A percentile compares a stretch with the other conserved stretches of the same genome.
Evolutionary conservation across 2,797 vertebrate genomes (phyloP).

Genomic region (Sebastes vulpes): DNA sequence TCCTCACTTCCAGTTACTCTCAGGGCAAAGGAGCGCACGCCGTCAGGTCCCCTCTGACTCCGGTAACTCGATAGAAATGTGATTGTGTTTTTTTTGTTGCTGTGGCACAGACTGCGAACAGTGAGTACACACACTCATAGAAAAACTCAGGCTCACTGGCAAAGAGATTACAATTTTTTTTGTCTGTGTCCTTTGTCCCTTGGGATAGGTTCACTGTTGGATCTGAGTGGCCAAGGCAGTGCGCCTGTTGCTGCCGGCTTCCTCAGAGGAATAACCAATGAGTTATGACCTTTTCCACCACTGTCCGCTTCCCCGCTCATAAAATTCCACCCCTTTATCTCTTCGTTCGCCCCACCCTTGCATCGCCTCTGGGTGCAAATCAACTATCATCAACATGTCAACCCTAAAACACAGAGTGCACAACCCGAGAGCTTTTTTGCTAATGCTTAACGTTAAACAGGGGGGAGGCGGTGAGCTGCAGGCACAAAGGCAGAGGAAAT

Average conservation of each 20-base stretch:
- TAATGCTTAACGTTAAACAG: conserved; percentile 54
- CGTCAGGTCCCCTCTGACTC: conserved; percentile 54
- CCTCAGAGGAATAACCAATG: conserved; percentile 28
- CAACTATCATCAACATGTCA: conserved; percentile 65
- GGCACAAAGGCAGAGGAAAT: conserved; percentile 55
- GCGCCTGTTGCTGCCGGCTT: background rate
- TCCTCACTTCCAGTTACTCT: conserved; percentile 73
- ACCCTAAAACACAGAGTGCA: conserved; percentile 48
- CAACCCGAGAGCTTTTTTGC: conserved; percentile 16
- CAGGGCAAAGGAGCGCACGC: conserved; percentile 58
- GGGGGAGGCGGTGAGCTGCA: conserved; percentile 42
- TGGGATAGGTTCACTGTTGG: background rate
- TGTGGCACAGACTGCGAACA: background rate
- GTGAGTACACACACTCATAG: conserved; percentile 13
- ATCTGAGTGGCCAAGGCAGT: conserved; percentile 5
- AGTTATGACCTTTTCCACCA: conserved; percentile 41
- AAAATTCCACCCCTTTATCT: conserved; percentile 23
- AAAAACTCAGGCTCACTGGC: conserved; percentile 7
- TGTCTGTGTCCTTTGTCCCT: conserved; percentile 23
- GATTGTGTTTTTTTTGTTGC: conserved; percentile 53
- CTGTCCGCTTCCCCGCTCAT: background rate
- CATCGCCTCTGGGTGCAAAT: conserved; percentile 52
- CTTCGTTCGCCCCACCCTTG: conserved; percentile 24
- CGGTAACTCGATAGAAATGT: conserved; percentile 63
- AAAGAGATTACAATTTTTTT: conserved; percentile 18